A percentile compares a stretch with the other conserved stretches of the same genome.
Evolutionary conservation across 1,140 invertebrate species (phyloP).

Genomic region (Akabosia matsudoensis): DNA sequence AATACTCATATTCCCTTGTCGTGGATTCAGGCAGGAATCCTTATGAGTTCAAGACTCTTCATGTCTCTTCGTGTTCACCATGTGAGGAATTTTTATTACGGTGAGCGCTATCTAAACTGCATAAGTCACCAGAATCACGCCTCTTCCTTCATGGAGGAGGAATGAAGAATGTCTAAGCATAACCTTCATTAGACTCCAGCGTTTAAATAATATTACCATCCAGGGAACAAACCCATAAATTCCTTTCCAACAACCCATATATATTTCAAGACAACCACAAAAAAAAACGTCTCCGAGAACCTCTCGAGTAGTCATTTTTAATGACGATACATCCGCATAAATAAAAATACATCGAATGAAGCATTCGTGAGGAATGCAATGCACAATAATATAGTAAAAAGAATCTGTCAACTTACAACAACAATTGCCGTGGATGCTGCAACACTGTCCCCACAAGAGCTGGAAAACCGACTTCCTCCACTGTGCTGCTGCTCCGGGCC

Average conservation of each 20-base stretch:
- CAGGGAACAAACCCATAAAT: background rate
- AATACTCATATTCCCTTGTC: too few species aligned
- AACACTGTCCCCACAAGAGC: conserved; percentile 31
- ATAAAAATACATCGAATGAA: background rate
- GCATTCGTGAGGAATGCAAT: too few species aligned
- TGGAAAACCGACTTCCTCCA: conserved; percentile 25
- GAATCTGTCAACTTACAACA: conserved; percentile 33
- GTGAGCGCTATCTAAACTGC: background rate
- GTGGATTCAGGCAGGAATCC: too few species aligned
- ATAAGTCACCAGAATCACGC: background rate
- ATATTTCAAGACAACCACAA: background rate
- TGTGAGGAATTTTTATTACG: background rate
- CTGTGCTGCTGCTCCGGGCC: conserved; percentile 2
- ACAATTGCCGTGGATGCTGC: conserved; percentile 37
- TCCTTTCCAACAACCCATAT: background rate
- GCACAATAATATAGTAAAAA: background rate
- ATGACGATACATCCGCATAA: too few species aligned
- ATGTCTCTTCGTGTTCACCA: background rate
- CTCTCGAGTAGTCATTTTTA: too few species aligned
- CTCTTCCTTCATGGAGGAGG: background rate
- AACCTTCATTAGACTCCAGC: background rate
- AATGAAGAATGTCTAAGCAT: background rate
- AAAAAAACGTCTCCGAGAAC: too few species aligned
- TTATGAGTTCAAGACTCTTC: too few species aligned
- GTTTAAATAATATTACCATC: too few species aligned